Conservation (phyloP, 2,113 vertebrate genomes). For the Dasyprocta punctata region DNA sequence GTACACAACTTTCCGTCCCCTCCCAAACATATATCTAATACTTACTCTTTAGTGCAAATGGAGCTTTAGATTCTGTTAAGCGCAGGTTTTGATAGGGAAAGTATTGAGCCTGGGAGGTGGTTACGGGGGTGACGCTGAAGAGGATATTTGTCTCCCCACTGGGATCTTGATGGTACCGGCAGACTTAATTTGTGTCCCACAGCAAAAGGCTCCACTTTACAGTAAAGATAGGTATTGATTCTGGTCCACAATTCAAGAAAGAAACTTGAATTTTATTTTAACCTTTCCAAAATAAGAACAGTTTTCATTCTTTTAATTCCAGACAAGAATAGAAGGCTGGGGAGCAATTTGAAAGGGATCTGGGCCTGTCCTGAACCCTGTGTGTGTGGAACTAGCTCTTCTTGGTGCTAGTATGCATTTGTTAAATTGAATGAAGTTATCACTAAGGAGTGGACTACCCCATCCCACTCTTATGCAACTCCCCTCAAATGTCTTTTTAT, state of each 20-base stretch:
- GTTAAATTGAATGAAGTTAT: neutral
- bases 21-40: neutral
- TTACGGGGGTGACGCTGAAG: neutral
- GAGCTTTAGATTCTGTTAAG: neutral
- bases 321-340: neutral
- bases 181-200: neutral
- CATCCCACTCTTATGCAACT: neutral
- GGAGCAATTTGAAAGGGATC: neutral
- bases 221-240: neutral
- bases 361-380: too few relatives aligned
- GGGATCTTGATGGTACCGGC: neutral
- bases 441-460: neutral
- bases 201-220: neutral
- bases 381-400: neutral
- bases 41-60: neutral
- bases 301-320: constrained; percentile 22
- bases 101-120: neutral
- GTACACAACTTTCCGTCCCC: neutral
- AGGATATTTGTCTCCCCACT: neutral
- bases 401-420: neutral
- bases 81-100: neutral
- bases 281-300: constrained; percentile 21
- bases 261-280: constrained; percentile 9
- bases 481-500: neutral
- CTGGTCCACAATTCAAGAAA: neutral